These are phyloP conservation scores for Eurytoma californica DNA, from an alignment of 2,888 invertebrate species.

Conservation along the genomic window DNA sequence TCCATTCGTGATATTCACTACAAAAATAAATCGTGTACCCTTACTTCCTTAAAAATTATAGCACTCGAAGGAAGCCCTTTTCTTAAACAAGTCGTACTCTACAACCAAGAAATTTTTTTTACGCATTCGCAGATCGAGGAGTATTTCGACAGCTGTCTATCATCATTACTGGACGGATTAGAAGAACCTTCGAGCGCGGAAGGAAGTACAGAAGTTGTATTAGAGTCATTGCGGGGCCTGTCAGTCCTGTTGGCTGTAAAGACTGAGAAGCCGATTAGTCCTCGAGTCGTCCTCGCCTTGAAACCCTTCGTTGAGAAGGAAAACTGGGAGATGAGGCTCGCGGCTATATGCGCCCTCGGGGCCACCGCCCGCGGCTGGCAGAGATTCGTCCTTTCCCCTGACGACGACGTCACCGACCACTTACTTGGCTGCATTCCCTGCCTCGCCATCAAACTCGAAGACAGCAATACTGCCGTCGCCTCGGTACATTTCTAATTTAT, in stretches of 20 bases:
- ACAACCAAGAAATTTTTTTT: too few species aligned
- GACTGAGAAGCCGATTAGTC: constrained; percentile 65
- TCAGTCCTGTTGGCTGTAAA: constrained; percentile 65
- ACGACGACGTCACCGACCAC: constrained; percentile 69
- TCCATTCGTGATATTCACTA: too few species aligned
- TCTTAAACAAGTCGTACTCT: neutral
- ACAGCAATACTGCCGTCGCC: constrained; percentile 62
- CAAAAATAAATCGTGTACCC: too few species aligned
- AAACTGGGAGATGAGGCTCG: constrained; percentile 68
- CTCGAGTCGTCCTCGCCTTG: constrained; percentile 67
- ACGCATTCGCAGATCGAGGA: constrained; percentile 62
- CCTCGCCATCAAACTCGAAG: constrained; percentile 68
- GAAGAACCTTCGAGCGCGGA: constrained; percentile 67
- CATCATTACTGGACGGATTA: constrained; percentile 68
- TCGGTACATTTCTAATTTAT: constrained; percentile 63
- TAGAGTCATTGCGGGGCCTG: constrained; percentile 69
- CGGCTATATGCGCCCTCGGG: constrained; percentile 66
- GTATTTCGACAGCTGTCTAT: constrained; percentile 67
- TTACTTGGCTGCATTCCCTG: constrained; percentile 69
- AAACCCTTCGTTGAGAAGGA: constrained; percentile 71
- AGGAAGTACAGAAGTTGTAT: constrained; percentile 67
- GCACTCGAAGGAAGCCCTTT: neutral
- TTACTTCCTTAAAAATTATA: too few species aligned
- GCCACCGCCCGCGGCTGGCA: constrained; percentile 65
- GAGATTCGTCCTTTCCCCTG: constrained; percentile 60